phyloP scores from a whole-genome alignment of 2,797 vertebrate species.

The Melanotaenia trifasciata region DNA sequence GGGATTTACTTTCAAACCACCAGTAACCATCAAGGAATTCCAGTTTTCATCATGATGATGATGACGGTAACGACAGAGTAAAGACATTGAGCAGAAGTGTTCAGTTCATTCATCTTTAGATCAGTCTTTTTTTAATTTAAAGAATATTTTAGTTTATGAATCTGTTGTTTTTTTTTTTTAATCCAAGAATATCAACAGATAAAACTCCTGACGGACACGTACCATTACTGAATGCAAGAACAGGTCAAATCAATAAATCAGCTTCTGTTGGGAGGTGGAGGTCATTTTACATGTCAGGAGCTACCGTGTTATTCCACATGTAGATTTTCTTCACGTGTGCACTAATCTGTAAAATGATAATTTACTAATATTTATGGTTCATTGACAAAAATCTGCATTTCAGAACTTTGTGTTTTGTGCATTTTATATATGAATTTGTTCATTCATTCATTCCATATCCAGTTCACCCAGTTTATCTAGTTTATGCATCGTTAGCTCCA shows the following conservation, averaged over 20 bases:
- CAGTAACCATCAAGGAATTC: background rate
- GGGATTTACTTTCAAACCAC: conserved; percentile 17
- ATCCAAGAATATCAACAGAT: background rate
- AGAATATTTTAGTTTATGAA: background rate
- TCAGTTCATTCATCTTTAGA: too few relatives aligned
- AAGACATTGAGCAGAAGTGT: background rate
- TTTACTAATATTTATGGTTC: too few relatives aligned
- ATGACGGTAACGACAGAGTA: background rate
- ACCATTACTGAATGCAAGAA: background rate
- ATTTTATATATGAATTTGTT: too few relatives aligned
- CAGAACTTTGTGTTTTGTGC: too few relatives aligned
- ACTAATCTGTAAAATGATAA: too few relatives aligned
- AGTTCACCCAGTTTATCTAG: too few relatives aligned
- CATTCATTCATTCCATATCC: too few relatives aligned
- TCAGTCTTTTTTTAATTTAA: too few relatives aligned
- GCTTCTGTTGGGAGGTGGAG: background rate
- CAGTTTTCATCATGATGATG: background rate
- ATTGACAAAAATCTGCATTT: too few relatives aligned
- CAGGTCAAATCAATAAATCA: background rate
- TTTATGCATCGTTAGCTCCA: too few relatives aligned
- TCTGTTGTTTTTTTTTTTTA: background rate
- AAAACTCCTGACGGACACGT: too few relatives aligned
- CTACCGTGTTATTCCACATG: background rate
- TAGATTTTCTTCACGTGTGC: too few relatives aligned
- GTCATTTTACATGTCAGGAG: background rate